A percentile compares a stretch with the other conserved stretches of the same genome.
phyloP scores from a whole-genome alignment of 2,888 invertebrate species.

The Perdita meconis region DNA sequence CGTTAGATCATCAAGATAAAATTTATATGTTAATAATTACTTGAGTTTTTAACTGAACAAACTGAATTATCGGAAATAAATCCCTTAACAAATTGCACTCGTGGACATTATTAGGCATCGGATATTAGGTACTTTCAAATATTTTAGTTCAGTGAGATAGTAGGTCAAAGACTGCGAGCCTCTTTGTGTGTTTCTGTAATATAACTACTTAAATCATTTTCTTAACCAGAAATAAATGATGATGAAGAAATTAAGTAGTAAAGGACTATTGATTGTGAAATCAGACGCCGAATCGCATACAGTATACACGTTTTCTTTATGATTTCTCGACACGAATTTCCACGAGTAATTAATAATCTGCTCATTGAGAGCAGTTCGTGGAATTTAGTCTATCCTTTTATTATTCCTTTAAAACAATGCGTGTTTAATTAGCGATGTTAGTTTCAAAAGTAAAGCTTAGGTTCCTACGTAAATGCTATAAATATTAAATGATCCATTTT shows the following conservation, averaged over 20 bases:
- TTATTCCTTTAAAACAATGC: background rate
- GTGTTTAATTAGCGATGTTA: background rate
- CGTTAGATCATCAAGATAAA: too few species aligned
- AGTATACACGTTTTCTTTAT: conserved; percentile 31
- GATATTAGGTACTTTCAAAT: too few species aligned
- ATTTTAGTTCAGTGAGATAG: conserved; percentile 53
- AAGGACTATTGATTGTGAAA: conserved; percentile 44
- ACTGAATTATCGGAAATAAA: too few species aligned
- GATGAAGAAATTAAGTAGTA: conserved; percentile 56
- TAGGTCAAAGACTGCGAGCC: conserved; percentile 56
- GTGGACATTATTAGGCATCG: too few species aligned
- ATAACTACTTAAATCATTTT: conserved; percentile 37
- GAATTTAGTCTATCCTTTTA: conserved; percentile 1
- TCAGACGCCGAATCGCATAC: conserved; percentile 47
- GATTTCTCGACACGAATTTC: conserved; percentile 10
- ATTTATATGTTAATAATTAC: too few species aligned
- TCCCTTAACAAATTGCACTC: too few species aligned
- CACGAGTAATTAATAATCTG: conserved; percentile 35
- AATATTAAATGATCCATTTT: too few species aligned
- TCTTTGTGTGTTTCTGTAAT: conserved; percentile 54
- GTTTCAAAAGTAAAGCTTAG: background rate
- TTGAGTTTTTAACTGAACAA: too few species aligned
- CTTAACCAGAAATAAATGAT: conserved; percentile 13
- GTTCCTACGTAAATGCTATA: too few species aligned
- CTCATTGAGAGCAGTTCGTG: background rate